These are phyloP conservation scores for Drosophila peninsularis DNA, from an alignment of 2,888 invertebrate species.

Conservation along the genomic window DNA sequence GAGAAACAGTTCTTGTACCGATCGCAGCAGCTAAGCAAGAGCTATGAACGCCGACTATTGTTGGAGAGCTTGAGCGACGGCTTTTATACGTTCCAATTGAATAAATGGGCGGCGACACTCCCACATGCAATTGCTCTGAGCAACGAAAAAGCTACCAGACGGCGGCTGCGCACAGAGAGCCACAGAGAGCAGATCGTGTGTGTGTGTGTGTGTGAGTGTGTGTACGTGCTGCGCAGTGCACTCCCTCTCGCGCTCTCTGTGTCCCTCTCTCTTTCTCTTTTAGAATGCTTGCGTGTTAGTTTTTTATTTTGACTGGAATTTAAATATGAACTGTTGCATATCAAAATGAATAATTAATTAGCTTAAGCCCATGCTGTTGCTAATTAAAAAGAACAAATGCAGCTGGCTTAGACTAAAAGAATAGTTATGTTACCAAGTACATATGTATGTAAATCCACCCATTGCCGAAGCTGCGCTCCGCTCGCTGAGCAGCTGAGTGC, in stretches of 20 bases:
- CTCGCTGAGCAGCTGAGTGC: slow-evolving; percentile 16
- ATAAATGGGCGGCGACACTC: slow-evolving; percentile 53
- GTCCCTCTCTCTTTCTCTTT: not conserved
- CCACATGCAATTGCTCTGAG: slow-evolving; percentile 39
- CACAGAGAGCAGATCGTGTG: slow-evolving; percentile 18
- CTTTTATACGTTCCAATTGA: slow-evolving; percentile 55
- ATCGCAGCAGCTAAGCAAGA: slow-evolving; percentile 50
- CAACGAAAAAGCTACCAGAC: slow-evolving; percentile 7
- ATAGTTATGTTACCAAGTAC: slow-evolving; percentile 4
- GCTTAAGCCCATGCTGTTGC: not conserved
- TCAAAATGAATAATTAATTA: slow-evolving; percentile 11
- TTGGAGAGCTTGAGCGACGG: slow-evolving; percentile 49
- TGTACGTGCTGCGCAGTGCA: not conserved
- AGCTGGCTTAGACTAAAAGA: slow-evolving; percentile 8
- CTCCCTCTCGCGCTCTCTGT: not conserved
- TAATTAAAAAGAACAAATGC: slow-evolving; percentile 7
- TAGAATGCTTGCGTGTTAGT: slow-evolving; percentile 7
- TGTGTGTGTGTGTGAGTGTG: not conserved
- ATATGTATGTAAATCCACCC: not conserved
- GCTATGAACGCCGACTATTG: slow-evolving; percentile 57
- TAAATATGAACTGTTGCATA: slow-evolving; percentile 9
- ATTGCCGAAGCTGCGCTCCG: slow-evolving; percentile 7
- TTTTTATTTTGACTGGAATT: slow-evolving; percentile 16
- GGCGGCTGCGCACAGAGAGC: slow-evolving; percentile 18
- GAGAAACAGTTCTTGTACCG: slow-evolving; percentile 36